phyloP scores from a whole-genome alignment of 2,113 vertebrate species.

The Tragulus kanchil region DNA sequence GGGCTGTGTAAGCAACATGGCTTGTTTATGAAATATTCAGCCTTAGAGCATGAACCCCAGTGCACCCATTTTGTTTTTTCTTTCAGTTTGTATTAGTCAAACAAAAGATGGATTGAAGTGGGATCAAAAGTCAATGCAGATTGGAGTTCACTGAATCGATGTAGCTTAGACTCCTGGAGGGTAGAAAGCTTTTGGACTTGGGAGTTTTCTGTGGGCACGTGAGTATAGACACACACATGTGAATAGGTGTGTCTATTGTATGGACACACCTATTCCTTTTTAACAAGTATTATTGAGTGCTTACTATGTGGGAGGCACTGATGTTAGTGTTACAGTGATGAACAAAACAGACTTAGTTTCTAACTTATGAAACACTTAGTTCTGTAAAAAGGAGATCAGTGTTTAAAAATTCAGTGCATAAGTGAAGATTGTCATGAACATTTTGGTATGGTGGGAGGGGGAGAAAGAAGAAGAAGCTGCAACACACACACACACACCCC shows the following conservation, averaged over 20 bases:
- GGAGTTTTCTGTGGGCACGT: not conserved
- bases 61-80: not conserved
- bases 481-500: not conserved
- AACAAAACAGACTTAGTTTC: not conserved
- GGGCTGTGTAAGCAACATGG: not conserved
- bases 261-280: not conserved
- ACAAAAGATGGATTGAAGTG: not conserved
- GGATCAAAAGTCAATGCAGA: not conserved
- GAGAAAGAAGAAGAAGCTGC: not conserved
- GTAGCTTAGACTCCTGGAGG: not conserved
- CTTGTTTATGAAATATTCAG: not conserved
- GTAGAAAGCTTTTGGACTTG: not conserved
- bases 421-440: not conserved
- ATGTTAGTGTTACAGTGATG: not conserved
- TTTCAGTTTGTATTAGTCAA: not conserved
- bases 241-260: no score
- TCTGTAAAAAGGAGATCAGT: not conserved
- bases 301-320: not conserved
- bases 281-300: not conserved
- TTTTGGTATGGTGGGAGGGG: not conserved
- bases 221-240: not conserved
- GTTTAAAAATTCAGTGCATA: constrained; percentile 16
- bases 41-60: not conserved
- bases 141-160: not conserved
- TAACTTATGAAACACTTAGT: not conserved